These are phyloP conservation scores for Tachina grossa DNA, from an alignment of 2,888 invertebrate genomes.

Conservation along the genomic window DNA sequence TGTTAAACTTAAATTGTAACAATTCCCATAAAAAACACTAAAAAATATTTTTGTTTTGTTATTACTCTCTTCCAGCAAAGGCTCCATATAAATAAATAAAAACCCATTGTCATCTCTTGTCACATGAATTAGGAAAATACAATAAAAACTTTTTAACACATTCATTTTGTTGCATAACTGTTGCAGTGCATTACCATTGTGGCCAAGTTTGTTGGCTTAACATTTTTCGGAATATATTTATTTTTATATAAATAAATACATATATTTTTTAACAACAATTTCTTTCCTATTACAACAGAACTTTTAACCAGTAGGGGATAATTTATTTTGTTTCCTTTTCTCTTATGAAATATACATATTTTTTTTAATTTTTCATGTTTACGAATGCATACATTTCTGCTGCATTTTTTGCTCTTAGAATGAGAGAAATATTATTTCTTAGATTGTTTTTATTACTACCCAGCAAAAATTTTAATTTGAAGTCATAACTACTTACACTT, in stretches of 20 bases:
- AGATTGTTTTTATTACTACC: background rate
- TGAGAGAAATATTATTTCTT: background rate
- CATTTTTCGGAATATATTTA: constrained; percentile 26
- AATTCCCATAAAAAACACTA: no score
- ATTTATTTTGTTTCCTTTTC: constrained; percentile 25
- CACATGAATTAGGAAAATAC: background rate
- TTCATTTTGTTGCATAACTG: constrained; percentile 70
- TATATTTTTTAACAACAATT: constrained; percentile 35
- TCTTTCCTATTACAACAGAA: constrained; percentile 41
- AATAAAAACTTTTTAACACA: constrained; percentile 47
- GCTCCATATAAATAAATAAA: constrained; percentile 13
- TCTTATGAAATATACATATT: constrained; percentile 7
- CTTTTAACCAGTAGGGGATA: constrained; percentile 51
- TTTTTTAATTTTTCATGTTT: constrained; percentile 13
- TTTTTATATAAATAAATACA: background rate
- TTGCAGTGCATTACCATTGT: constrained; percentile 59
- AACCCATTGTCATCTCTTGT: background rate
- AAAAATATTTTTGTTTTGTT: no score
- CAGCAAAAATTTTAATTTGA: no score
- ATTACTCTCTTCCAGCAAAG: no score
- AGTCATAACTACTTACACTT: no score
- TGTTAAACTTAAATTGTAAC: no score
- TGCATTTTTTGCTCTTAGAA: background rate
- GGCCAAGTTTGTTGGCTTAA: constrained; percentile 52
- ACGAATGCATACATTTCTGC: background rate